These are phyloP conservation scores for Dermolepida albohirtum DNA, from an alignment of 2,888 invertebrate species.

Conservation along the genomic window DNA sequence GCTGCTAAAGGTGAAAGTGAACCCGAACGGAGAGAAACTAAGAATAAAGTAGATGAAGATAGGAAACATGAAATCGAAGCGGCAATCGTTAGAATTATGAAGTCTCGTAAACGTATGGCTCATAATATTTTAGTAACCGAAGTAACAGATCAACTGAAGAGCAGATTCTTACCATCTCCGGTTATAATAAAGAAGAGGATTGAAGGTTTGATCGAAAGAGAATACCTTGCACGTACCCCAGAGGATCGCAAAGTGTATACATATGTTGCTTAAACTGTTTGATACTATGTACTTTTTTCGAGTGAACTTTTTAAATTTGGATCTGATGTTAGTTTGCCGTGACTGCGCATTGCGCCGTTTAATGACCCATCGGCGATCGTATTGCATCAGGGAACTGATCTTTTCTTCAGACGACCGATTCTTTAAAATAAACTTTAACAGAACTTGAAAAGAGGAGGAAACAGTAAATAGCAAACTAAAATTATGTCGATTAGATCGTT, in stretches of 20 bases:
- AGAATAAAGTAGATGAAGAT: constrained; percentile 95
- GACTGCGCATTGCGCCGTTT: constrained; percentile 17
- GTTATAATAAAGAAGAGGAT: constrained; percentile 99
- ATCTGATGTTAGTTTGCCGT: constrained; percentile 42
- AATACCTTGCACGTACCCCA: constrained; percentile 97
- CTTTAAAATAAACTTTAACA: constrained; percentile 1
- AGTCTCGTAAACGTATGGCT: constrained; percentile 94
- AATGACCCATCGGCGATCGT: background rate
- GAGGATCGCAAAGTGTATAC: constrained; percentile 98
- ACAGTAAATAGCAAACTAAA: constrained; percentile 32
- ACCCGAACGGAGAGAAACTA: constrained; percentile 98
- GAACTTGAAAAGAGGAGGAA: background rate
- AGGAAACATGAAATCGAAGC: constrained; percentile 99
- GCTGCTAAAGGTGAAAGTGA: constrained; percentile 98
- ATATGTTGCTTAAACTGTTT: constrained; percentile 82
- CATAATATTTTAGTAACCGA: constrained; percentile 96
- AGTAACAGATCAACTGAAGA: constrained; percentile 97
- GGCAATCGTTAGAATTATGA: constrained; percentile 99
- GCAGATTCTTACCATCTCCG: constrained; percentile 97
- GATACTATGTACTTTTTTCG: constrained; percentile 36
- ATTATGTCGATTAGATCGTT: constrained; percentile 37
- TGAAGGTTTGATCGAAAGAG: constrained; percentile 98
- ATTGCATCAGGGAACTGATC: background rate
- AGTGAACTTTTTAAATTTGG: constrained; percentile 43
- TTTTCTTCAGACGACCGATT: constrained; percentile 1